Conservation (phyloP, 2,888 invertebrate species). For the Protophormia terraenovae region DNA sequence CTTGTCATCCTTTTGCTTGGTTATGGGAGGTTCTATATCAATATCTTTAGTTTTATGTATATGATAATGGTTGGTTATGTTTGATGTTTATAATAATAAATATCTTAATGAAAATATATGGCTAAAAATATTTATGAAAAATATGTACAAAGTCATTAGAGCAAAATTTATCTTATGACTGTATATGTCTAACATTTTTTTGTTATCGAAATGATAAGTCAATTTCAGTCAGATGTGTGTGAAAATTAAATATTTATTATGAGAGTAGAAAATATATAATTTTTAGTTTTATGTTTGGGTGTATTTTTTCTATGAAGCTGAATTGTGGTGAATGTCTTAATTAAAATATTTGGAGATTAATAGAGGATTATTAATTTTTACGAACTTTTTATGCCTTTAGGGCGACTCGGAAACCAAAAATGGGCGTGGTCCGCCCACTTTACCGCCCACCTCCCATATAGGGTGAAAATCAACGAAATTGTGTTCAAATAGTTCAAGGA, state of each 20-base stretch:
- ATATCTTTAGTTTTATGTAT: not conserved
- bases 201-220: slow-evolving; percentile 67
- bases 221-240: slow-evolving; percentile 21
- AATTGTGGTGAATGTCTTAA: no score
- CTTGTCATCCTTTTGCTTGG: slow-evolving; percentile 2
- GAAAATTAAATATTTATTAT: slow-evolving; percentile 8
- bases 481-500: no score
- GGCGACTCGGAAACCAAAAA: no score
- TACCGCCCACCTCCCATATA: no score
- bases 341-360: no score
- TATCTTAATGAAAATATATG: not conserved
- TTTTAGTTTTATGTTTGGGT: not conserved
- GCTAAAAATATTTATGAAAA: slow-evolving; percentile 11
- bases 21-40: not conserved
- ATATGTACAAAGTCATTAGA: slow-evolving; percentile 75
- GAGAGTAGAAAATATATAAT: not conserved
- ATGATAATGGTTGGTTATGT: not conserved
- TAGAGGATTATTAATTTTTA: no score
- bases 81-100: slow-evolving; percentile 1
- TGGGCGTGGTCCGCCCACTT: no score
- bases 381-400: no score
- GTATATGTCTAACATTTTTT: slow-evolving; percentile 67
- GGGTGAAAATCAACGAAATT: no score
- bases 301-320: no score
- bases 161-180: slow-evolving; percentile 75